phyloP scores from a whole-genome alignment of 1,140 invertebrate species.

The Antheraea mylitta region DNA sequence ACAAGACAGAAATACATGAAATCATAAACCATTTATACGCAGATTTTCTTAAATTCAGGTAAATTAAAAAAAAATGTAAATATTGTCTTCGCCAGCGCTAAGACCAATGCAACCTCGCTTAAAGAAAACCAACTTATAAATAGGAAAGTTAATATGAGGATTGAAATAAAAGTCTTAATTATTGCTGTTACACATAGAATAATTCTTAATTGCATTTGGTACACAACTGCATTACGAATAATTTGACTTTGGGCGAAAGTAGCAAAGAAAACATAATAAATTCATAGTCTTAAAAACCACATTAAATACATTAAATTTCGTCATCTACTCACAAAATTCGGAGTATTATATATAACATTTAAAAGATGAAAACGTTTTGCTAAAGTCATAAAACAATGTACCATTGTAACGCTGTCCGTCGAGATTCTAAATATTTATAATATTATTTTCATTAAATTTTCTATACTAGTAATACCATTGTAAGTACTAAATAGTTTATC shows the following conservation, averaged over 20 bases:
- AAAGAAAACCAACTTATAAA: background rate
- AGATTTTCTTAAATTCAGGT: background rate
- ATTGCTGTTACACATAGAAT: too few relatives aligned
- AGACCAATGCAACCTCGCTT: background rate
- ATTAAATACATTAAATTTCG: conserved; percentile 59
- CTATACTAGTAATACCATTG: conserved; percentile 76
- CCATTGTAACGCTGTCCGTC: conserved; percentile 14
- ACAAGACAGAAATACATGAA: background rate
- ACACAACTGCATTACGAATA: background rate
- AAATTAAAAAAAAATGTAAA: background rate
- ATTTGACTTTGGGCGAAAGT: background rate
- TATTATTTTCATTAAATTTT: conserved; percentile 54
- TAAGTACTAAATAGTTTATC: conserved; percentile 69
- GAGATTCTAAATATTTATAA: conserved; percentile 71
- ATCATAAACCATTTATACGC: background rate
- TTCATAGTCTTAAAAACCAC: conserved; percentile 45
- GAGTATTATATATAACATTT: conserved; percentile 72
- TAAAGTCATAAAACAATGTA: conserved; percentile 1
- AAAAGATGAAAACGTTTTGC: conserved; percentile 66
- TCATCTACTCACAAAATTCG: conserved; percentile 65
- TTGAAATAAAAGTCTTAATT: too few relatives aligned
- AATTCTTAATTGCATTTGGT: background rate
- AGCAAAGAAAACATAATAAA: conserved; percentile 5
- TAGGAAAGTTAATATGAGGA: background rate
- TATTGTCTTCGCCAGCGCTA: background rate